Evolutionary conservation across 2,888 invertebrate species (phyloP), one percentile per base, ranked within the genome.

Genomic region (Bursaphelenchus okinawaensis): DNA sequence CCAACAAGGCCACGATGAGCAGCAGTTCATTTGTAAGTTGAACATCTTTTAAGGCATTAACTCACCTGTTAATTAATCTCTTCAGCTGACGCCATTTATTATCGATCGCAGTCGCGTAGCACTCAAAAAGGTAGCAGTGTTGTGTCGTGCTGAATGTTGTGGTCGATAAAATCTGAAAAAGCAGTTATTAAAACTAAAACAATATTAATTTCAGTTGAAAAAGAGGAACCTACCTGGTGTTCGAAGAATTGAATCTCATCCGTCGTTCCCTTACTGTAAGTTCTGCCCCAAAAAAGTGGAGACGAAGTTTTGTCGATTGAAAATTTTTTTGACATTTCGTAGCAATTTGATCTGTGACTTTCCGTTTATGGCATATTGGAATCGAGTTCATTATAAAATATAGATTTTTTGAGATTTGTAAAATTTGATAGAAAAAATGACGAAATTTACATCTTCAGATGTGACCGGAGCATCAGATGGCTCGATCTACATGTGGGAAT

Each of bases 401-500:
- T 56, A 22, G 31, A 9, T n/a, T n/a, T n/a, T n/a, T n/a, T n/a
- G n/a, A n/a, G n/a, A n/a, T n/a, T n/a, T n/a, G n/a, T n/a, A n/a
- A 26, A 16, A 3, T 63, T 52, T 28, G 40, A 31, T 26, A 19
- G 27, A 58, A 3, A 8, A n/a, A 7, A n/a, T n/a, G n/a, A n/a
- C n/a, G n/a, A n/a, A 61, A 16, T 54, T 6, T 23, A 57, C 20
- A 16, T 68, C n/a, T 61, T 58, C 55, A 82, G 83, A 95, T 85
- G 85, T 95, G 76, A 92, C 93, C 52, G 95, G 95, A 63, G 91
- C 92, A 12, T 92, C 92, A 83, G 95, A 95, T 85, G 94, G 95
- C 8, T 93, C 93, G 0, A 93, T 95, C 0, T 90, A 91, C 75
- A 87, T 95, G 71, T 93, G 96, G 94, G 96, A 98, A 86, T 98